Evolutionary conservation across 2,113 vertebrate genomes (phyloP).

Genomic region (Leptosomus discolor): DNA sequence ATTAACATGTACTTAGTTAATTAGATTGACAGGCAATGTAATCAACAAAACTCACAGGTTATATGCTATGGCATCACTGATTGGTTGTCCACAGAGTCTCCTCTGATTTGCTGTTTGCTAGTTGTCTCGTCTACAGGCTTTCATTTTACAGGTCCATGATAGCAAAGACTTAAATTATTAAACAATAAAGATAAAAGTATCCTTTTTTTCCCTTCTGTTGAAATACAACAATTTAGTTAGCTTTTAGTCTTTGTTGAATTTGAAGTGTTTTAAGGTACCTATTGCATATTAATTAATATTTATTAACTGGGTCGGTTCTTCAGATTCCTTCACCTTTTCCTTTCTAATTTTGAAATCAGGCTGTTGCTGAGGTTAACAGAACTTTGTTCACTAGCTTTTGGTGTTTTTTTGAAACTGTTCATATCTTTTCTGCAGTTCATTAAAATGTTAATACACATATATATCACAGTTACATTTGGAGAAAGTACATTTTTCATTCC

Average conservation of each 20-base stretch:
- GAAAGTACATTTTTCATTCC: background rate
- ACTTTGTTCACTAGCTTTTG: background rate
- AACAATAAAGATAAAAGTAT: background rate
- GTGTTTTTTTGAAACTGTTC: background rate
- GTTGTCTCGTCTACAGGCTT: background rate
- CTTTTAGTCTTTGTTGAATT: background rate
- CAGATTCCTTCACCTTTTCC: background rate
- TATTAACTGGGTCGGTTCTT: rapidly evolving
- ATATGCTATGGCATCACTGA: rapidly evolving
- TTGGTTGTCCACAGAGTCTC: background rate
- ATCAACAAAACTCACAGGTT: background rate
- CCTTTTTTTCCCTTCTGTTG: background rate
- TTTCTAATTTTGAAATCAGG: background rate
- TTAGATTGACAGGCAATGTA: background rate
- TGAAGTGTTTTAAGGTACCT: background rate
- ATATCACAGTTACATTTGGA: background rate
- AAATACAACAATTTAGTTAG: background rate
- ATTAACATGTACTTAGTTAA: background rate
- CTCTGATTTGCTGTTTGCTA: background rate
- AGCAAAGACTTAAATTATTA: background rate
- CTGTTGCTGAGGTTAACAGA: background rate
- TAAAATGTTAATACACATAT: background rate
- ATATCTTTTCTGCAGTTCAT: background rate
- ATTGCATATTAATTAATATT: background rate
- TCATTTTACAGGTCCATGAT: background rate